Base-by-base conservation (phyloP, 2,888 invertebrate genomes). In the Lasioglossum vierecki region DNA sequence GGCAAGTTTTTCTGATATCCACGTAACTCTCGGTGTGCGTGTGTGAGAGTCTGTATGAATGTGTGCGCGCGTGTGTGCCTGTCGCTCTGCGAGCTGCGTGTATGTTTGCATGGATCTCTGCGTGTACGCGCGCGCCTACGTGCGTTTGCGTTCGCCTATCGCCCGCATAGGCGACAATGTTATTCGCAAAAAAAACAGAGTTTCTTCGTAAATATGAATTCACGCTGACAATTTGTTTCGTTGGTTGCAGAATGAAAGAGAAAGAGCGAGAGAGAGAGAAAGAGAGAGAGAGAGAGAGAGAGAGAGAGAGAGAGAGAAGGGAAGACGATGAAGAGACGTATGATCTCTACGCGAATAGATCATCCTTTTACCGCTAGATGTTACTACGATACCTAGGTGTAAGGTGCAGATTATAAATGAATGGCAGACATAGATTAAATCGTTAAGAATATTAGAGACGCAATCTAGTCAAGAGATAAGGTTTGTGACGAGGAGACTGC, bases 331-430 rank as follows among this genome's bases (percentile, higher is more conserved):
- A 68, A 30, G 71, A 57, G 35, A 63, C 68, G 77, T 83, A 86
- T 85, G 87, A 88, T 92, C 88, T 86, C 89, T 87, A 84, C 88
- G 88, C 87, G 80, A 86, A 86, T 91, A 92, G 92, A 86, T 87
- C 84, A 94, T 93, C 93, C 93, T 93, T 94, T 93, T 94, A 94
- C 93, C 92, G 93, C 92, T 94, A 94, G 93, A 90, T 94, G 94
- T 94, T 94, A 93, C 89, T 91, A 92, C 87, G 91, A 94, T 93
- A 93, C 88, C 68, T 94, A 94, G 92, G 88, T 89, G 66, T 93
- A 93, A 92, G 89, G 81, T 88, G 83, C 88, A 87, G 83, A 88
- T 90, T 88, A 92, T 91, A 35, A 90, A 90, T 91, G 91, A 88
- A 88, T 89, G 90, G 87, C 82, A 89, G 85, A 87, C 78, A 87